Conservation (phyloP, 1,140 invertebrate genomes). For the Drosophila asahinai region DNA sequence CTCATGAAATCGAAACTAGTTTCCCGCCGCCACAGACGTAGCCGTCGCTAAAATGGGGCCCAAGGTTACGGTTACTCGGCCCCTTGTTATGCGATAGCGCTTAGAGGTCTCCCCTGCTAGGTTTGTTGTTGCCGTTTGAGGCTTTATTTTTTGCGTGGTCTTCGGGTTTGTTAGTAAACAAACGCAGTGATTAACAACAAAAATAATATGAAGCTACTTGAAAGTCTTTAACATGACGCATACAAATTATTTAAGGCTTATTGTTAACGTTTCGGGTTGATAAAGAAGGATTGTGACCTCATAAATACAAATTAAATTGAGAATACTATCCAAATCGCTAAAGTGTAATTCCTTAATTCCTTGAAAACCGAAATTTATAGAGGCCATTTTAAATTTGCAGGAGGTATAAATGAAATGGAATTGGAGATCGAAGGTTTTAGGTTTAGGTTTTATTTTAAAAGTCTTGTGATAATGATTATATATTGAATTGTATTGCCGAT, state of each 20-base stretch:
- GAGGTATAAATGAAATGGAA: too few relatives aligned
- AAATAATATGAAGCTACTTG: neutral
- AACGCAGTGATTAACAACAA: conserved; percentile 32
- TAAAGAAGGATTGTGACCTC: conserved; percentile 2
- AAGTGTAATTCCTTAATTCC: too few relatives aligned
- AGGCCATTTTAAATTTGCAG: too few relatives aligned
- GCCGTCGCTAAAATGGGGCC: conserved; percentile 48
- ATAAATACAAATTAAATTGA: too few relatives aligned
- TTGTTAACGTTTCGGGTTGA: neutral
- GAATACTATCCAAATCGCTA: too few relatives aligned
- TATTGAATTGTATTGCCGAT: too few relatives aligned
- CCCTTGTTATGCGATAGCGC: conserved; percentile 57
- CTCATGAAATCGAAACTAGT: conserved; percentile 64
- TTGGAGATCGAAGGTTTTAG: too few relatives aligned
- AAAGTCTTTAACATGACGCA: conserved; percentile 4
- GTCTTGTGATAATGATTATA: too few relatives aligned
- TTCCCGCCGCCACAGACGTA: conserved; percentile 56
- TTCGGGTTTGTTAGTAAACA: conserved; percentile 50
- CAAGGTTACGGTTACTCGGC: conserved; percentile 48
- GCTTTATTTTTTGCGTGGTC: conserved; percentile 33
- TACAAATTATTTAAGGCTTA: neutral
- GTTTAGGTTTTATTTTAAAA: too few relatives aligned
- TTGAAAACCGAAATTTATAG: too few relatives aligned
- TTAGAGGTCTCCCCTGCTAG: conserved; percentile 34
- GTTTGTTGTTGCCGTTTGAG: conserved; percentile 44